Base-by-base conservation (phyloP, 1,140 invertebrate genomes). In the Drosophila auraria region DNA sequence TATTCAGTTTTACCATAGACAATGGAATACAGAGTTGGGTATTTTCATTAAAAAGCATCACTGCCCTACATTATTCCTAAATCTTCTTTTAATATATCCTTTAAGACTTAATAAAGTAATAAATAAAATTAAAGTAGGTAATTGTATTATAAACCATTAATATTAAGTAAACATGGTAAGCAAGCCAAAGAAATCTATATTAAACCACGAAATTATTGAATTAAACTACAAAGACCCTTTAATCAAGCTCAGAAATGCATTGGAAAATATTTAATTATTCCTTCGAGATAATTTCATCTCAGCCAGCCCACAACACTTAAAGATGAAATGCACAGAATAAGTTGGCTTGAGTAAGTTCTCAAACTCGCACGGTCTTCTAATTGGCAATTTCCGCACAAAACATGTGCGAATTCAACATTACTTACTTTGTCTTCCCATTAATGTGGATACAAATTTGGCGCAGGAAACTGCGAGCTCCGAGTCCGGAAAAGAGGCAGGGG, bases 351-450 rank as follows among this genome's bases (percentile, higher is more conserved):
- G 33, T n/a, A 57, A 57, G 36, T 57, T 57, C 54, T 40, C 20
- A 40, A 40, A 40, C 54, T 57, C 36, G 54, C 54, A 40, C 54
- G 36, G 36, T 57, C 11, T 33, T 17, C 56, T 83, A 83, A 83
- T 83, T 83, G 71, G 58, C 82, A 83, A 83, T 83, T 72, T 83
- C 77, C 71, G 65, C 56, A 83, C 79, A 83, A 83, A 80, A 83
- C 61, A 53, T 51, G 59, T 69, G 51, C 47, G 47, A 49, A 65
- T 61, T 53, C 78, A 73, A 65, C 65, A 66, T 45, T 56, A 38
- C 54, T 15, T n/a, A 56, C 36, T 56, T 56, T 49, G 59, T 53
- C 57, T 68, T 51, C 81, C 80, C 82, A 83, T 83, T 83, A 83
- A 50, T 27, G 27, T n/a, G 47, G 60, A 25, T 23, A n/a, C 30